phyloP scores from a whole-genome alignment of 2,888 invertebrate genomes.

The Cecidostiba fungosa region DNA sequence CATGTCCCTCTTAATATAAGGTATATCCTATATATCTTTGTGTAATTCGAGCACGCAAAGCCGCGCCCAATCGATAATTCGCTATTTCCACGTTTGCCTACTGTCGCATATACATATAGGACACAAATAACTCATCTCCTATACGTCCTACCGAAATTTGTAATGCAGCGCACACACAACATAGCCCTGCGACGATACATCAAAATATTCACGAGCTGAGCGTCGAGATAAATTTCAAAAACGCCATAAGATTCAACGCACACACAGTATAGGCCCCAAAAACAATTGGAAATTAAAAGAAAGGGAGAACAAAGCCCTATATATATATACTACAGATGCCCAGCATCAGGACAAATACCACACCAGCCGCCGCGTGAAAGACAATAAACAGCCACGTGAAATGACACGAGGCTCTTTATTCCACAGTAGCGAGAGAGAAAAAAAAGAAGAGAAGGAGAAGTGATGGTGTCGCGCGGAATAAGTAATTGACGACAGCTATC shows the following conservation, averaged over 20 bases:
- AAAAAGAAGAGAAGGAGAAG: not conserved
- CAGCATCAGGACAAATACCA: too few relatives aligned
- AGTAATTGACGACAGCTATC: constrained; percentile 71
- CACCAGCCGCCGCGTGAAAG: not conserved
- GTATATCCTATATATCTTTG: constrained; percentile 14
- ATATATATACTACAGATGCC: too few relatives aligned
- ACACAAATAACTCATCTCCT: too few relatives aligned
- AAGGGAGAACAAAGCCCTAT: too few relatives aligned
- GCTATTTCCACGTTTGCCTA: constrained; percentile 30
- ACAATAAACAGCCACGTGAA: constrained; percentile 1
- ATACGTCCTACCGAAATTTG: too few relatives aligned
- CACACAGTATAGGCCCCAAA: too few relatives aligned
- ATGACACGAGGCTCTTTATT: not conserved
- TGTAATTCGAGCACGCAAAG: constrained; percentile 20
- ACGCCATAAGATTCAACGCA: not conserved
- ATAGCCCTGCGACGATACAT: too few relatives aligned
- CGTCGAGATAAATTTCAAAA: constrained; percentile 9
- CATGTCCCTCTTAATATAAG: constrained; percentile 28
- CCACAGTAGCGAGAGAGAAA: not conserved
- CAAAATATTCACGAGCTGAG: not conserved
- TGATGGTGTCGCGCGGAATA: constrained; percentile 61
- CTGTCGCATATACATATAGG: not conserved
- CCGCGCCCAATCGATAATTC: constrained; percentile 32
- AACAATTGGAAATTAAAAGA: too few relatives aligned
- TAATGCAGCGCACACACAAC: too few relatives aligned